Conservation (phyloP, 2,797 vertebrate genomes). For the Zenarchopterus dispar region DNA sequence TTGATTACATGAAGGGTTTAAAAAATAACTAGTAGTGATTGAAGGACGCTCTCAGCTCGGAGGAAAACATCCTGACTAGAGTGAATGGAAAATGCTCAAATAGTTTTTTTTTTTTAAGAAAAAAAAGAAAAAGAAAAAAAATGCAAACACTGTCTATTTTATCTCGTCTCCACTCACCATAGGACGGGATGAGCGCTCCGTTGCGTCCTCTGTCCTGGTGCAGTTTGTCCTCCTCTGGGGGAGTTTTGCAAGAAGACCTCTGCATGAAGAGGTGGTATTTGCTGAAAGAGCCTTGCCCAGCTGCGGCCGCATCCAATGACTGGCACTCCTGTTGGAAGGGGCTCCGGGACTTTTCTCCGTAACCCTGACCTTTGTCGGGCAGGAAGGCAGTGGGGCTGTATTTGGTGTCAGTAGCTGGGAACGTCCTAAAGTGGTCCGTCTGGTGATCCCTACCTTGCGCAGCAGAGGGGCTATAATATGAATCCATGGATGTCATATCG, state of each 20-base stretch:
- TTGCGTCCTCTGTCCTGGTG: conserved; percentile 87
- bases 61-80: no score
- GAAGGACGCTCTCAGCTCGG: no score
- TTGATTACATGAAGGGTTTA: no score
- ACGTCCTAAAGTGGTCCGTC: conserved; percentile 92
- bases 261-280: conserved; percentile 95
- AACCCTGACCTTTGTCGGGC: conserved; percentile 93
- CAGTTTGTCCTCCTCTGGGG: conserved; percentile 89
- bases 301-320: conserved; percentile 88
- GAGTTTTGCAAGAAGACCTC: conserved; percentile 91
- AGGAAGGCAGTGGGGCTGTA: conserved; percentile 92
- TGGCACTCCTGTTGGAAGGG: conserved; percentile 94
- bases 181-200: conserved; percentile 89
- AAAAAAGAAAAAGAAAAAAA: no score
- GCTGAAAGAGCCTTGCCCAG: conserved; percentile 89
- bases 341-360: conserved; percentile 88
- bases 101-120: not conserved
- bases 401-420: conserved; percentile 90
- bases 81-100: not conserved
- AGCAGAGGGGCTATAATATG: conserved; percentile 92
- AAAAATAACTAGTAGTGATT: no score
- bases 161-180: conserved; percentile 85
- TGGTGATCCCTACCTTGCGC: conserved; percentile 90
- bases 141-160: no score
- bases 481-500: conserved; percentile 98